Evolutionary conservation across 2,797 vertebrate genomes (phyloP).

Genomic region (Pipistrellus kuhlii): DNA sequence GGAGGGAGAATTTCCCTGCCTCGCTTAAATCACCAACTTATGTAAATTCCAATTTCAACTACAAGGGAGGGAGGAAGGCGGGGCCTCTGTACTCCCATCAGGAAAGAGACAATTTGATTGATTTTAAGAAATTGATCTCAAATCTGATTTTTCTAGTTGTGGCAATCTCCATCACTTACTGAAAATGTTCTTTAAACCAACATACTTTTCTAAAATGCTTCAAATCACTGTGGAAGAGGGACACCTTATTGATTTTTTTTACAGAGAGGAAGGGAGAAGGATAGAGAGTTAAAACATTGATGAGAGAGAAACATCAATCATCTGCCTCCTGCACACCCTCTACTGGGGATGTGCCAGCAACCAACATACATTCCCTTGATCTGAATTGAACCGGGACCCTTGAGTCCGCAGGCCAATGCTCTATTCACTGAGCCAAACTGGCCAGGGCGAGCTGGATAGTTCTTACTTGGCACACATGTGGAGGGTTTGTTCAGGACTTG

Average conservation of each 20-base stretch:
- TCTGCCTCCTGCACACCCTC: too few relatives aligned
- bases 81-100: neutral
- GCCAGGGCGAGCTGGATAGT: neutral
- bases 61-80: neutral
- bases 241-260: too few relatives aligned
- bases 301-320: too few relatives aligned
- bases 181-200: conserved; percentile 1
- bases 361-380: too few relatives aligned
- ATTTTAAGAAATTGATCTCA: conserved; percentile 15
- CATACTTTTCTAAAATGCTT: neutral
- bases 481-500: neutral
- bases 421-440: too few relatives aligned
- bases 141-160: neutral
- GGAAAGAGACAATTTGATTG: neutral
- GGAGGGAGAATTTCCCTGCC: neutral
- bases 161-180: neutral
- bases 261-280: too few relatives aligned
- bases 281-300: too few relatives aligned
- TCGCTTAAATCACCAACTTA: neutral
- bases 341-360: too few relatives aligned
- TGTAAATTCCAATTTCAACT: neutral
- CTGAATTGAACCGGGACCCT: too few relatives aligned
- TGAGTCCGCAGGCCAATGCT: too few relatives aligned
- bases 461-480: neutral
- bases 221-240: neutral